Evolutionary conservation across 2,888 invertebrate genomes (phyloP), one percentile per base, ranked within the genome.

Genomic region (Leuctra nigra): DNA sequence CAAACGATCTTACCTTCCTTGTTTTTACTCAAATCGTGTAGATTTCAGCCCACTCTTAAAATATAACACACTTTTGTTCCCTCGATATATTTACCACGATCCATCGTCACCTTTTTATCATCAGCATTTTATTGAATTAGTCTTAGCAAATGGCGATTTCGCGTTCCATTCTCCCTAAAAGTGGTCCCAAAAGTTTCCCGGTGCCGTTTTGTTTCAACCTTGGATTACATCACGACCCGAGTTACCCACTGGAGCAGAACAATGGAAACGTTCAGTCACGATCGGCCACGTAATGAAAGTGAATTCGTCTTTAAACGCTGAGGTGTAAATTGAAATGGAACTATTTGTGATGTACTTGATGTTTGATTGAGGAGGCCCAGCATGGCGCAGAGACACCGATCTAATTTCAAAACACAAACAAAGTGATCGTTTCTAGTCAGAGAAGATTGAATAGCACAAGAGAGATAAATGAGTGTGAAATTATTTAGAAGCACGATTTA

Each of bases 71-170:
- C n/a, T 39, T 39, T 39, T 39, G 20, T 39, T 39, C 20, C 39
- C 2, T 39, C 39, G 39, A 39, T 39, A 16, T 20, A 39, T 14
- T 39, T 14, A 16, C 39, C 16, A 18, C 18, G 4, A 39, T 39
- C 4, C 2, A 4, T 3, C 29, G 25, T n/a, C 29, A 2, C n/a
- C 29, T 25, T 16, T 25, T 14, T 16, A n/a, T n/a, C 16, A 16
- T 47, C 24, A 47, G 39, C 25, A 24, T 47, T 47, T 47, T 24
- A 47, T 47, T 25, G 47, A 47, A 47, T 47, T 47, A 47, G 47
- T 25, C 16, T 25, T 25, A 16, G 47, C 47, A n/a, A 47, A n/a
- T 47, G 25, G 47, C 25, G 25, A 25, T 16, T 47, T 47, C 25
- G 25, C n/a, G 25, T 47, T 25, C 47, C n/a, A 14, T 47, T 47